Percentiles rank a stretch among this genome's conserved stretches.
Conservation (phyloP, 1,140 invertebrate species). For the Grapholita molesta region DNA sequence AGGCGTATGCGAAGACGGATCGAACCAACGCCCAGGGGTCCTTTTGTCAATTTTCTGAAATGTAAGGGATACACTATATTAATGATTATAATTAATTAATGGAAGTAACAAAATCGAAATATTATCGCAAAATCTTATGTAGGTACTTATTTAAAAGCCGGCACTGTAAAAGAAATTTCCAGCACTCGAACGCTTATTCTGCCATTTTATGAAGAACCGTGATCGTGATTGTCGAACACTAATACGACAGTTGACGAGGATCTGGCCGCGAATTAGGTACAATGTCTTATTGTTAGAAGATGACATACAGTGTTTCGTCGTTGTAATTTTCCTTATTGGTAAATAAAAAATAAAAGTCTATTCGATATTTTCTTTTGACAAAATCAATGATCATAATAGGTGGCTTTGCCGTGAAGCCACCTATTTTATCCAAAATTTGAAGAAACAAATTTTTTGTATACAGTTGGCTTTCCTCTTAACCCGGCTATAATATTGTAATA, state of each 20-base stretch:
- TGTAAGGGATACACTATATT: too few species aligned
- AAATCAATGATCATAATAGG: too few species aligned
- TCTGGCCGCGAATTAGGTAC: not conserved
- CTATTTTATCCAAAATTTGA: too few species aligned
- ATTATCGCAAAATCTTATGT: not conserved
- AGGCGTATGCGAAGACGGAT: too few species aligned
- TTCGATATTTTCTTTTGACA: not conserved
- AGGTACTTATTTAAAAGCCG: not conserved
- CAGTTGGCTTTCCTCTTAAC: too few species aligned
- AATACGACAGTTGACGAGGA: constrained; percentile 11
- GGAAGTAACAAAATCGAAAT: not conserved
- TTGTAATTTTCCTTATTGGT: constrained; percentile 5
- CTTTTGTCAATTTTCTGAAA: too few species aligned
- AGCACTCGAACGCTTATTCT: not conserved
- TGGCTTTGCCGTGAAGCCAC: too few species aligned
- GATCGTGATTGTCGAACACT: not conserved
- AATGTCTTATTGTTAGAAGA: not conserved
- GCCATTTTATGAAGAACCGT: not conserved
- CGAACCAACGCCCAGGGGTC: too few species aligned
- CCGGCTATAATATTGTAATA: too few species aligned
- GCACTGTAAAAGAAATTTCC: not conserved
- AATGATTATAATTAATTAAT: too few species aligned
- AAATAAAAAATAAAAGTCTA: not conserved
- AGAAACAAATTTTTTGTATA: too few species aligned
- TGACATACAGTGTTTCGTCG: not conserved